Base-by-base conservation (phyloP, 2,888 invertebrate genomes). In the Scaptomyza parva region DNA sequence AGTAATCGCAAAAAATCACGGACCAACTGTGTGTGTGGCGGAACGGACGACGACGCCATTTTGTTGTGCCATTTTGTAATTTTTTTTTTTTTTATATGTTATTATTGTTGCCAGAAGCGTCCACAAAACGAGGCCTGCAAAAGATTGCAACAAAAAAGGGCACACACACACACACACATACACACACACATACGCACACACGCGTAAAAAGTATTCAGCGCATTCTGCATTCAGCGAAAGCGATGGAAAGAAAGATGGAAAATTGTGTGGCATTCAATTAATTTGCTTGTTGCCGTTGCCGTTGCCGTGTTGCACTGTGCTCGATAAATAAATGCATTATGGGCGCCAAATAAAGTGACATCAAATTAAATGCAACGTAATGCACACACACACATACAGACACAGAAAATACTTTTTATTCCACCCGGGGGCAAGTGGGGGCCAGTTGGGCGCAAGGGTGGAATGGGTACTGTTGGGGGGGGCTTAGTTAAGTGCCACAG, bases 231-330 rank as follows among this genome's bases (percentile, higher is more conserved):
- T n/a, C n/a, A n/a, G n/a, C n/a, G n/a, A n/a, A n/a, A n/a, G n/a
- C n/a, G n/a, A n/a, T n/a, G 12, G 12, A 33, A 33, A 33, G n/a
- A 33, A 3, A 35, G 35, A 33, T 3, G 2, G 30, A 33, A n/a
- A 61, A 69, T 64, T 76, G 64, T 78, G 61, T 64, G 71, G 44
- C 67, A 72, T 78, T 82, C 79, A 67, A 78, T 81, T 78, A 68
- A 74, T 75, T 75, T 65, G 69, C 54, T 63, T 50, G 28, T 26
- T 51, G 66, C 67, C 64, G 48, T 48, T 54, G n/a, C n/a, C n/a
- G n/a, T n/a, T n/a, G n/a, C n/a, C n/a, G n/a, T n/a, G n/a, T n/a
- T n/a, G n/a, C n/a, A n/a, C n/a, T n/a, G 52, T 44, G 64, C 47
- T 43, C 28, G 45, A 55, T 48, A 55, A 60, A 68, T 68, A 63